Evolutionary conservation across 2,888 invertebrate species (phyloP).

Genomic region (Uropetala carovei): DNA sequence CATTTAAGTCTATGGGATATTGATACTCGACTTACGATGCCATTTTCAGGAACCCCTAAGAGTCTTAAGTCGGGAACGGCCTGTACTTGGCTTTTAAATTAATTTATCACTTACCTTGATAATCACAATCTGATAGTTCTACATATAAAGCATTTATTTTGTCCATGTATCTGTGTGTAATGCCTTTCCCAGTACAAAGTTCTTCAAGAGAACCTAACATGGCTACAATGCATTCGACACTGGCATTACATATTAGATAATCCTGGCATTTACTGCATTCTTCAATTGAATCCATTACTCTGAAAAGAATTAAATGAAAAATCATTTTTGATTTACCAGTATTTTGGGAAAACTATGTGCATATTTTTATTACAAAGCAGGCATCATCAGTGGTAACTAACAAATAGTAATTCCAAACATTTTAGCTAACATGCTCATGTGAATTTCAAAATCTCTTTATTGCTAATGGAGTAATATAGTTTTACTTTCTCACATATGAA

Average conservation of each 20-base stretch:
- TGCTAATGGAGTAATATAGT: no score
- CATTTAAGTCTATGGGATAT: no score
- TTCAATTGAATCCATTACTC: slow-evolving; percentile 94
- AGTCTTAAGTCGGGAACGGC: no score
- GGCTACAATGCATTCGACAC: slow-evolving; percentile 89
- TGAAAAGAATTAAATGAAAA: slow-evolving; percentile 72
- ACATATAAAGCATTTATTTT: slow-evolving; percentile 83
- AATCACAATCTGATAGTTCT: slow-evolving; percentile 84
- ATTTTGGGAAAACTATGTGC: slow-evolving; percentile 29
- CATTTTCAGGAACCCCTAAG: no score
- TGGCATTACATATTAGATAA: slow-evolving; percentile 85
- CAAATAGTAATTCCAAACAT: no score
- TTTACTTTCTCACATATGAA: no score
- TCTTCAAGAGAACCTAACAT: slow-evolving; percentile 89
- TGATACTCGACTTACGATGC: no score
- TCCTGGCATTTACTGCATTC: slow-evolving; percentile 92
- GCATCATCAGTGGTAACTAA: slow-evolving; percentile 37
- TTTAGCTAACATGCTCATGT: no score
- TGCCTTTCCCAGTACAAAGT: slow-evolving; percentile 85
- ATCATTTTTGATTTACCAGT: not conserved
- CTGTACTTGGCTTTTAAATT: no score
- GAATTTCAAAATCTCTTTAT: no score
- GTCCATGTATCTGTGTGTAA: slow-evolving; percentile 80
- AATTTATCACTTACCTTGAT: slow-evolving; percentile 78
- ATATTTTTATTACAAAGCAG: not conserved